Conservation (phyloP, 2,113 vertebrate species). For the Ceyx margarethae region DNA sequence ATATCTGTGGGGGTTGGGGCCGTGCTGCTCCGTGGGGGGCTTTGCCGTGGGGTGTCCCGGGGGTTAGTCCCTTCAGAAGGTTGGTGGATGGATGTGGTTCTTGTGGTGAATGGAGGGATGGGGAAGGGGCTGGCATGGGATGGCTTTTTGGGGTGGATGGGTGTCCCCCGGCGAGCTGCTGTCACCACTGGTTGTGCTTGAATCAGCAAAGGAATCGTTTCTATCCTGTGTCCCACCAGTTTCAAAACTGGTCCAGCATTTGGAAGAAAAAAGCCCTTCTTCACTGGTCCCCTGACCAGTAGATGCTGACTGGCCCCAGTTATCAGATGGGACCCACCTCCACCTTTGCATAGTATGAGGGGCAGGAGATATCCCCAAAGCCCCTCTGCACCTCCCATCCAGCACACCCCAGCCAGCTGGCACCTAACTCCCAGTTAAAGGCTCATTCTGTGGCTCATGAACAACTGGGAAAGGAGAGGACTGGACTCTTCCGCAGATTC, state of each 20-base stretch:
- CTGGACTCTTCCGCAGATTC: not conserved
- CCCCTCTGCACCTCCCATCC: accelerated
- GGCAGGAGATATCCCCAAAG: not conserved
- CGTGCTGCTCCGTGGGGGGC: accelerated
- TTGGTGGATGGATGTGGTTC: accelerated
- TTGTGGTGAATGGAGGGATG: not conserved
- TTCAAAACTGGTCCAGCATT: accelerated
- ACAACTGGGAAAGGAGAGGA: not conserved
- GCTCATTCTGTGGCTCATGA: accelerated
- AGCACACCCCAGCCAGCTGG: not conserved
- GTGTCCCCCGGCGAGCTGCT: not conserved
- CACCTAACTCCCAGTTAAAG: not conserved
- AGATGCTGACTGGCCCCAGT: accelerated
- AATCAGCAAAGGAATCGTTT: not conserved
- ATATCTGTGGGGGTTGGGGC: not conserved
- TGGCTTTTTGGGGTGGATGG: accelerated
- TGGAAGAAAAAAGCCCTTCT: not conserved
- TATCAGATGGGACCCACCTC: accelerated
- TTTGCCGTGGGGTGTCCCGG: not conserved
- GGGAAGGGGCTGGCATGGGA: not conserved
- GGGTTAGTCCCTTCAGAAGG: accelerated
- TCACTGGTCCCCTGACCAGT: not conserved
- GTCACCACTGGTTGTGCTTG: not conserved
- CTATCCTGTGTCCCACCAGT: not conserved
- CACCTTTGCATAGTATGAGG: accelerated